Evolutionary conservation across 2,113 vertebrate species (phyloP).

Genomic region (Tragelaphus scriptus): DNA sequence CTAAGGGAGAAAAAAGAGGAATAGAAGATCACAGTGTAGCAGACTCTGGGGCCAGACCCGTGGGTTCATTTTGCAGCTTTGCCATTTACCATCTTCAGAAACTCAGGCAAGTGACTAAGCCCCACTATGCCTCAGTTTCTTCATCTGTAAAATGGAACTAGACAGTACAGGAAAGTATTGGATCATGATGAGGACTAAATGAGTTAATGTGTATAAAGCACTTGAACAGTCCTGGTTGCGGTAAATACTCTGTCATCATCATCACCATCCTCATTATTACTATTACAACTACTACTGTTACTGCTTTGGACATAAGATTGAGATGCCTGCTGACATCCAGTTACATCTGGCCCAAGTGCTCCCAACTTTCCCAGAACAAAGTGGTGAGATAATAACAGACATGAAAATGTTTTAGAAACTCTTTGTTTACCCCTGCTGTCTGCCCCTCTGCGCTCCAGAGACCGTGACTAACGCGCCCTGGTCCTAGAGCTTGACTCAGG

Average conservation of each 20-base stretch:
- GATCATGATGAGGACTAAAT: not conserved
- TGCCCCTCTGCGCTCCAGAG: not conserved
- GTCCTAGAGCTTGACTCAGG: not conserved
- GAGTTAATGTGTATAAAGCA: not conserved
- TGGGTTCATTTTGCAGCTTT: not conserved
- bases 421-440: not conserved
- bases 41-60: not conserved
- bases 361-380: not conserved
- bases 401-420: not conserved
- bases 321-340: not conserved
- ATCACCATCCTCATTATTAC: not conserved
- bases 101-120: not conserved
- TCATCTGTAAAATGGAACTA: not conserved
- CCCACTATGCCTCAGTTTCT: not conserved
- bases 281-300: not conserved
- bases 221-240: too few relatives aligned
- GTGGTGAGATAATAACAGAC: not conserved
- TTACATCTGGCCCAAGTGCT: not conserved
- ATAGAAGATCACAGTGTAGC: rapidly evolving
- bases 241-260: not conserved
- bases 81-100: not conserved
- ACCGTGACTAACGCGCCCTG: not conserved
- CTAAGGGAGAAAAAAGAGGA: not conserved
- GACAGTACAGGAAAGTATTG: not conserved
- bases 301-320: not conserved